Percentiles rank a stretch among this genome's conserved stretches.
These are phyloP conservation scores for Pomatorhinus ruficollis DNA, from an alignment of 2,113 vertebrate genomes.

Conservation along the genomic window DNA sequence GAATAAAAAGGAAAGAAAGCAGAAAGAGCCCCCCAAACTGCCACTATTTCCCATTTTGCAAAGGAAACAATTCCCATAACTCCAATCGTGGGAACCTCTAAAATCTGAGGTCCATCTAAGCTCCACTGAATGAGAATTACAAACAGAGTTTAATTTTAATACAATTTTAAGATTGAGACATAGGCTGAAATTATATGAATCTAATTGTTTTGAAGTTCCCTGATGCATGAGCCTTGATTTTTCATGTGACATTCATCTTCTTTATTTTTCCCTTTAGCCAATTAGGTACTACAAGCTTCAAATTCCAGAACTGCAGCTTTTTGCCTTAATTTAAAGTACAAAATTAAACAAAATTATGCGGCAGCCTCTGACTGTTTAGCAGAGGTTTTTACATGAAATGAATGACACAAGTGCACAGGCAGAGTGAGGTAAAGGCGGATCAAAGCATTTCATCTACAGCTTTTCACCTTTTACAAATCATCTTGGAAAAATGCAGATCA, in stretches of 20 bases:
- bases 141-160: not conserved
- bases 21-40: not conserved
- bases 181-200: not conserved
- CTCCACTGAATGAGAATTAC: not conserved
- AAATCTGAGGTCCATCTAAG: not conserved
- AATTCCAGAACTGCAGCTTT: not conserved
- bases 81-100: not conserved
- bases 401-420: not conserved
- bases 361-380: not conserved
- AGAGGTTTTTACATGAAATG: not conserved
- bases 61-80: not conserved
- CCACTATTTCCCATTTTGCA: not conserved
- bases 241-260: accelerated
- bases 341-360: not conserved
- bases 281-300: not conserved
- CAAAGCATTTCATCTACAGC: not conserved
- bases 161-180: not conserved
- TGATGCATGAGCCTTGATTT: not conserved
- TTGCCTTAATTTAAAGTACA: not conserved
- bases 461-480: not conserved
- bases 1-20: not conserved
- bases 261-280: not conserved
- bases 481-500: not conserved
- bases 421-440: not conserved
- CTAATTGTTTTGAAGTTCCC: not conserved